These are phyloP conservation scores for Microcebus tavaratra DNA, from an alignment of 2,113 vertebrate species.

Conservation along the genomic window DNA sequence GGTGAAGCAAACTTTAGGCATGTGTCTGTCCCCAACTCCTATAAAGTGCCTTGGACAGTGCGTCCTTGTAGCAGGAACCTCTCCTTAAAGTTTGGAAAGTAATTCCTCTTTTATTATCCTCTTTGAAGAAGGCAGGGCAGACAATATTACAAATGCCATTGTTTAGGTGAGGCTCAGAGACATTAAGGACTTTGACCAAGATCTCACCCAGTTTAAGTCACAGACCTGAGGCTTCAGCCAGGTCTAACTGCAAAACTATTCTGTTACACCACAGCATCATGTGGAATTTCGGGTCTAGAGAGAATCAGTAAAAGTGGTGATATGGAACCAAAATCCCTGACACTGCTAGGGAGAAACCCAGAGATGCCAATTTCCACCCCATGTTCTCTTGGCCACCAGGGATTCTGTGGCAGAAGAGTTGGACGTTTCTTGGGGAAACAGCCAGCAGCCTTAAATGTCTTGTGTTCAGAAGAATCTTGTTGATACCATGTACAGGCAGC, in stretches of 20 bases:
- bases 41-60: background rate
- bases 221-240: background rate
- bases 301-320: background rate
- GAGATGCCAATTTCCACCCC: background rate
- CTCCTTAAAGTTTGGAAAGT: background rate
- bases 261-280: background rate
- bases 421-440: background rate
- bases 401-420: background rate
- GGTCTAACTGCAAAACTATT: background rate
- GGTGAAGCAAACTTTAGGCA: background rate
- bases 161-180: background rate
- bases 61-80: background rate
- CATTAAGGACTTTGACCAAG: background rate
- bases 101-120: conserved; percentile 25
- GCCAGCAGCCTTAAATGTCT: background rate
- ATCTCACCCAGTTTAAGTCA: background rate
- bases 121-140: background rate
- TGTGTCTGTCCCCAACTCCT: background rate
- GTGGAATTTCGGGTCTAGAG: background rate
- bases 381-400: background rate
- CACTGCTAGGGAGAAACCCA: background rate
- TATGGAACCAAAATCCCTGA: background rate
- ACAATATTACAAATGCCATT: background rate
- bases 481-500: background rate
- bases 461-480: background rate